These are phyloP conservation scores for Protonibea diacanthus DNA, from an alignment of 2,797 vertebrate species.

Conservation along the genomic window DNA sequence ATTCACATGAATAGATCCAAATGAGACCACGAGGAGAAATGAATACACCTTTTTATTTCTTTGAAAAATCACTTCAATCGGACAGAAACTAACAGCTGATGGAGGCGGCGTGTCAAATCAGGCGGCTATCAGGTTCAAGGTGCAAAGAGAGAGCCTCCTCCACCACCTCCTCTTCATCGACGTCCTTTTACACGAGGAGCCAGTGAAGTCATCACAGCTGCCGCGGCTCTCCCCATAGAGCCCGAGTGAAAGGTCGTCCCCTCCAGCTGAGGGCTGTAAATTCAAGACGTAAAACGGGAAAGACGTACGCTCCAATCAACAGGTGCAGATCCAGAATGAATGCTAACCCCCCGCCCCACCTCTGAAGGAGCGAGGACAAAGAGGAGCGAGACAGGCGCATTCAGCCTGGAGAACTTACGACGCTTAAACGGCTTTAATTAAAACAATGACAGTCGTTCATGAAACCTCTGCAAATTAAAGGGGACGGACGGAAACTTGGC, in stretches of 20 bases:
- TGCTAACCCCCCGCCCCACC: conserved; percentile 43
- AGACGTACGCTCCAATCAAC: conserved; percentile 78
- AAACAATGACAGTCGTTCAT: conserved; percentile 58
- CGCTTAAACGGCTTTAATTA: conserved; percentile 39
- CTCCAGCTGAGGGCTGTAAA: conserved; percentile 85
- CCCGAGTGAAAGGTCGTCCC: conserved; percentile 74
- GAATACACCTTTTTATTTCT: conserved; percentile 59
- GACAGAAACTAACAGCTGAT: conserved; percentile 75
- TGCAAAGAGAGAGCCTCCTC: conserved; percentile 33
- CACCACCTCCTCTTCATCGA: neutral
- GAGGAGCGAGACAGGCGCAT: conserved; percentile 50
- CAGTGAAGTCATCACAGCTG: conserved; percentile 82
- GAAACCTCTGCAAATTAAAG: conserved; percentile 44
- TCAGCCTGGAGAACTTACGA: conserved; percentile 60
- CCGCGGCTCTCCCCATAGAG: conserved; percentile 65
- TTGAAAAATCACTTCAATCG: conserved; percentile 51
- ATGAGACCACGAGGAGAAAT: conserved; percentile 55
- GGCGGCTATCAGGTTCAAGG: conserved; percentile 75
- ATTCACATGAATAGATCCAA: conserved; percentile 64
- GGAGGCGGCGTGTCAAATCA: conserved; percentile 62
- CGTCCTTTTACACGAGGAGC: conserved; percentile 63
- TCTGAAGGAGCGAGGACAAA: conserved; percentile 52
- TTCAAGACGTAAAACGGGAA: conserved; percentile 79
- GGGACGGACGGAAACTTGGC: conserved; percentile 38
- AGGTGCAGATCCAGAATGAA: conserved; percentile 82